These are phyloP conservation scores for Gymnarchus niloticus DNA, from an alignment of 2,113 vertebrate genomes.

Conservation along the genomic window DNA sequence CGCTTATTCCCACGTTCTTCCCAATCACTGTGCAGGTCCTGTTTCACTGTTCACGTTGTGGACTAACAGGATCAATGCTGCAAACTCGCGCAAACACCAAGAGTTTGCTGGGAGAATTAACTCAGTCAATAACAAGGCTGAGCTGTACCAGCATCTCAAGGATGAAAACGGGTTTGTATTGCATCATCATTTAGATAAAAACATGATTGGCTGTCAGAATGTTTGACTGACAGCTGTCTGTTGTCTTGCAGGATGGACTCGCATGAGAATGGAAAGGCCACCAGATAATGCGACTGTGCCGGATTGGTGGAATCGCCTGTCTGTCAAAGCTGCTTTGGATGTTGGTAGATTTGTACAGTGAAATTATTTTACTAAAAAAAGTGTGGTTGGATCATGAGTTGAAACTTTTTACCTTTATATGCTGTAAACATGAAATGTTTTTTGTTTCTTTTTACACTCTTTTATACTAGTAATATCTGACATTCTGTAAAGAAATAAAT, in stretches of 20 bases:
- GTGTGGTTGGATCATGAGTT: not conserved
- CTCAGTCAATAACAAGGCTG: constrained; percentile 89
- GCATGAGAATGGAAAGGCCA: constrained; percentile 86
- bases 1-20: not conserved
- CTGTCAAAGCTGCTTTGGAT: not conserved
- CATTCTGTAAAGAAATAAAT: constrained; percentile 55
- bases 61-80: constrained; percentile 90
- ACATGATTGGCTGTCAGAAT: not conserved
- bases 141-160: constrained; percentile 94
- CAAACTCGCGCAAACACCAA: constrained; percentile 93
- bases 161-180: constrained; percentile 91
- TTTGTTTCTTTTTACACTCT: constrained; percentile 42
- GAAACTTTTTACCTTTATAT: constrained; percentile 9
- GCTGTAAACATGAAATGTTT: not conserved
- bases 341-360: constrained; percentile 12
- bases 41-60: constrained; percentile 87
- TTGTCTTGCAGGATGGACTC: constrained; percentile 76
- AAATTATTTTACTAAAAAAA: constrained; percentile 16
- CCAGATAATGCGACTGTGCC: constrained; percentile 68
- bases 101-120: constrained; percentile 87
- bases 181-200: not conserved
- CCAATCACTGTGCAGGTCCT: constrained; percentile 63
- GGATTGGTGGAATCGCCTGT: not conserved
- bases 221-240: not conserved
- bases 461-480: constrained; percentile 58